A percentile compares a stretch with the other conserved stretches of the same genome.
Evolutionary conservation across 2,888 invertebrate genomes (phyloP).

Genomic region (Tiliacea aurago): DNA sequence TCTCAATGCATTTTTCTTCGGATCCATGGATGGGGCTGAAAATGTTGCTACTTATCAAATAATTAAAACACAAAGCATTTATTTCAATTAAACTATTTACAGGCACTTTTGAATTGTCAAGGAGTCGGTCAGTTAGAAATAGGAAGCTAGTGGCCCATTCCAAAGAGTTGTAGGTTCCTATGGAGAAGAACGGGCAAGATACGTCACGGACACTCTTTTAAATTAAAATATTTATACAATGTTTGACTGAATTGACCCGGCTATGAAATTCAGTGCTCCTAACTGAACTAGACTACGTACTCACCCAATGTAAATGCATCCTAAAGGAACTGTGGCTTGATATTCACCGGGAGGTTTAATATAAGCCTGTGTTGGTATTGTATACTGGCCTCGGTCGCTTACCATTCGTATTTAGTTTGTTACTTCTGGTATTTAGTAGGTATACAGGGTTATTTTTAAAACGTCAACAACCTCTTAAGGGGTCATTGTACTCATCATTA

Average conservation of each 20-base stretch:
- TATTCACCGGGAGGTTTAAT: slow-evolving; percentile 43
- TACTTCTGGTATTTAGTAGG: slow-evolving; percentile 15
- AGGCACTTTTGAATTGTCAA: no score
- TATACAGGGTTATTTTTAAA: background rate
- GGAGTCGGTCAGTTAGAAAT: no score
- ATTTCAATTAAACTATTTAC: no score
- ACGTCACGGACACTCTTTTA: no score
- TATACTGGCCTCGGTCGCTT: slow-evolving; percentile 20
- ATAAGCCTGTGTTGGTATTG: slow-evolving; percentile 37
- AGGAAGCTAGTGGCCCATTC: no score
- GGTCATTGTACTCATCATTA: no score
- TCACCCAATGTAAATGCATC: slow-evolving; percentile 2
- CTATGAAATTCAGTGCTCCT: background rate
- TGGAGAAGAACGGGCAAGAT: no score
- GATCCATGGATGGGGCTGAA: background rate
- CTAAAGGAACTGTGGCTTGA: slow-evolving; percentile 14
- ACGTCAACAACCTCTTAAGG: no score
- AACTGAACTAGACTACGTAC: background rate
- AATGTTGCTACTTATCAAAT: background rate
- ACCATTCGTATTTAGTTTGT: slow-evolving; percentile 7
- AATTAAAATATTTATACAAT: no score
- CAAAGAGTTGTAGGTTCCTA: no score
- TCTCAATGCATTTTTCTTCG: background rate
- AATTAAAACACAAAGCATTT: no score
- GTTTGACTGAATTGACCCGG: background rate